Evolutionary conservation across 2,888 invertebrate species (phyloP), one percentile per base, ranked within the genome.

Genomic region (Cephonodes hylas): DNA sequence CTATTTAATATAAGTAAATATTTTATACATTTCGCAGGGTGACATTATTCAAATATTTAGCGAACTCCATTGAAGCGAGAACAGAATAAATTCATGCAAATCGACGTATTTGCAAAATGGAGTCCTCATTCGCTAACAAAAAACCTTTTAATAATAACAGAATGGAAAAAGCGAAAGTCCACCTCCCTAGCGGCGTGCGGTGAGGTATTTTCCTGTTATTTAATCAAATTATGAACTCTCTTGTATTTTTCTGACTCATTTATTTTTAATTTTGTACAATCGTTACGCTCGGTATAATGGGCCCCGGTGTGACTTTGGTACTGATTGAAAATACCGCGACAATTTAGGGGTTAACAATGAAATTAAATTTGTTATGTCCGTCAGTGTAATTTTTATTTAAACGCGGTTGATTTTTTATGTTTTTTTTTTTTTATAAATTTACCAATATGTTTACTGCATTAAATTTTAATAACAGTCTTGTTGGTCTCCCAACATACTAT

Each of bases 171-270:
- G 59, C 59, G 66, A 63, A 71, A 70, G 69, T 64, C 67, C 70
- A 74, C 71, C 72, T 71, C 63, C 62, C 70, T 66, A 68, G 66
- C 65, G 71, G 72, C 69, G 70, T 66, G 69, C 76, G 69, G 75
- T 71, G 79, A 84, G 85, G 84, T 88, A 85, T 88, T 89, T 89
- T 85, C 86, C 87, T 84, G 80, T 85, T 82, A 89, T 88, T 88
- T 89, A 87, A 90, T 89, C 85, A 88, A 89, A 88, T 88, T 83
- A 81, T 79, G 81, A 84, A 83, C 75, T 81, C 79, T 71, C 69
- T 71, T 84, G 79, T 84, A 84, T 82, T 87, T 86, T 88, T 88
- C 86, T 85, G 82, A 83, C 80, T 86, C 85, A 88, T 88, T 88
- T 89, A 83, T 83, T 88, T 89, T 89, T 89, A 88, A 89, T 89